Base-by-base conservation (phyloP, 2,888 invertebrate genomes). In the Parnassius glacialis region DNA sequence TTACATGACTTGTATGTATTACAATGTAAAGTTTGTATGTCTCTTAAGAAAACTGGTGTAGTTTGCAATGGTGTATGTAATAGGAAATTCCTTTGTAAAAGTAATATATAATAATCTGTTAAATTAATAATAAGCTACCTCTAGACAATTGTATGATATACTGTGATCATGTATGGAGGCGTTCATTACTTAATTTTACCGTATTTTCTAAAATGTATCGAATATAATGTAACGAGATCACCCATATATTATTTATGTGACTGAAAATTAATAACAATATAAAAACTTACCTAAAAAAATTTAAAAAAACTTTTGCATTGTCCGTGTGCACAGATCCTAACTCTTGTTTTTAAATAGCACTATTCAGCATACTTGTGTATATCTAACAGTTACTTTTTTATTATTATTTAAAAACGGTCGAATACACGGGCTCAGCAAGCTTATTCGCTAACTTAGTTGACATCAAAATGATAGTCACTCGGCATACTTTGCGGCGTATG, bases 151-250 rank as follows among this genome's bases (percentile, higher is more conserved):
- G 7, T 12, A 45, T 45, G 45, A 7, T 54, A 47, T 62, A 7
- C 16, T 59, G 50, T 50, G 34, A 44, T 51, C 12, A 16, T 13
- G 43, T 43, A 12, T 50, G 12, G 45, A 12, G 52, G 50, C 57
- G 62, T 62, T 44, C 51, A 54, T 45, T 58, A 58, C 48, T 58
- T 62, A 62, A 58, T 58, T 34, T 43, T 52, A 53, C n/a, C 5
- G 51, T 56, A 34, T n/a, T 41, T 54, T 34, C 16, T 34, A 13
- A 57, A 57, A 41, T 11, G 48, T 57, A 57, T 50, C 20, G 42
- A 57, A 57, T 57, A 43, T 20, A n/a, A 3, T 34, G 1, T 44
- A 47, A 9, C 9, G 16, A 42, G 41, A 47, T 45, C 34, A 34
- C 7, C 34, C 34, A 34, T 34, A 7, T 34, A 34, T 34, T 34